Percentiles rank a stretch among this genome's conserved stretches.
These are phyloP conservation scores for Hydropsyche betteni DNA, from an alignment of 2,888 invertebrate genomes.

Conservation along the genomic window DNA sequence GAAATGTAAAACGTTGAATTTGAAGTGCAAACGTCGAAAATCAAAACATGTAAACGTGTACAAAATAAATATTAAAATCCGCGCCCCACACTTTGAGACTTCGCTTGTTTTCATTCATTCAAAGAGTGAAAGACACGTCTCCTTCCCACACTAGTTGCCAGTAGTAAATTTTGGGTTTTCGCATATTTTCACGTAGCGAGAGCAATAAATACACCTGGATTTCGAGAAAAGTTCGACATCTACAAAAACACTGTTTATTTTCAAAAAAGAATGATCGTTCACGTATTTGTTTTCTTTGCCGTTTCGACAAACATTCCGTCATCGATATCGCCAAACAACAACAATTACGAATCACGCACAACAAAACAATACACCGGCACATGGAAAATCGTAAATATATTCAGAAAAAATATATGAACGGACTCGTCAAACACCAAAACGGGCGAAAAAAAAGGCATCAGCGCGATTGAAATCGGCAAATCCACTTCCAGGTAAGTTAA, in stretches of 20 bases:
- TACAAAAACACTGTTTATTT: not conserved
- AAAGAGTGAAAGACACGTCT: not conserved
- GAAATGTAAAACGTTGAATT: too few species aligned
- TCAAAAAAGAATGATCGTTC: not conserved
- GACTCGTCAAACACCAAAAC: too few species aligned
- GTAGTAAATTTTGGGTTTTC: conserved; percentile 18
- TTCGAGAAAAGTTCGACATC: conserved; percentile 4
- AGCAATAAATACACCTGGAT: conserved; percentile 21
- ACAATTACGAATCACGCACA: not conserved
- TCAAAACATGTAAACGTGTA: too few species aligned
- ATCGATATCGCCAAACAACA: not conserved
- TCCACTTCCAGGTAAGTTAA: conserved; percentile 21
- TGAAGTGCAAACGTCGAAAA: too few species aligned
- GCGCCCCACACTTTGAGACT: not conserved
- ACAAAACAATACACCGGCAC: too few species aligned
- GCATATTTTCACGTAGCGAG: conserved; percentile 20
- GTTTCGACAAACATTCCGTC: not conserved
- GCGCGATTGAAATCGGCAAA: not conserved
- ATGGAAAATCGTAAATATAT: too few species aligned
- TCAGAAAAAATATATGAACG: too few species aligned
- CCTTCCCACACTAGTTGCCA: not conserved
- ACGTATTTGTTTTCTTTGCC: not conserved
- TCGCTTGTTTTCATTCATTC: conserved; percentile 5
- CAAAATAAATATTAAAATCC: too few species aligned
- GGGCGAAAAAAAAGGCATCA: too few species aligned